Evolutionary conservation across 2,888 invertebrate genomes (phyloP).

Genomic region (Eulithis prunata): DNA sequence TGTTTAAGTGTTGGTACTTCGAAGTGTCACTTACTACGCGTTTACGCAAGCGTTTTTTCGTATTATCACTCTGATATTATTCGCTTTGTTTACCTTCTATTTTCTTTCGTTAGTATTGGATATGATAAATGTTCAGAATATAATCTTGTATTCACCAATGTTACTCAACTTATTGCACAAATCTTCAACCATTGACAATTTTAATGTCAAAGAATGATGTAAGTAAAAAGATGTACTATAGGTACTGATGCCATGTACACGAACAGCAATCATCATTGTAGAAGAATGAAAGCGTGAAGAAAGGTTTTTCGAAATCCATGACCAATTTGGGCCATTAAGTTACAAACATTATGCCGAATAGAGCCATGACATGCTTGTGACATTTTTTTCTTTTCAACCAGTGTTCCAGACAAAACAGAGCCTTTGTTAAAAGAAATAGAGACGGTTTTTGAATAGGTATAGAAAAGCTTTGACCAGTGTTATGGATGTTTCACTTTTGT

Average conservation of each 20-base stretch:
- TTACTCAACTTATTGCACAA: no score
- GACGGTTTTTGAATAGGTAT: conserved; percentile 23
- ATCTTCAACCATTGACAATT: no score
- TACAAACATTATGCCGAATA: conserved; percentile 11
- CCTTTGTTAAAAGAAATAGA: conserved; percentile 1
- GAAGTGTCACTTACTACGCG: no score
- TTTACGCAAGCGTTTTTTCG: no score
- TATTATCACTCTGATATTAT: no score
- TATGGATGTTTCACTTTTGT: conserved; percentile 23
- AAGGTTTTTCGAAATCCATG: conserved; percentile 1
- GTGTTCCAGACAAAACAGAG: background rate
- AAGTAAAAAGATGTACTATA: no score
- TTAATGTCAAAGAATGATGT: no score
- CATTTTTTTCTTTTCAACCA: conserved; percentile 11
- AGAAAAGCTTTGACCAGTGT: conserved; percentile 37
- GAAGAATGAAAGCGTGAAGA: background rate
- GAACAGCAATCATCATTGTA: background rate
- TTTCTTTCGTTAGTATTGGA: background rate
- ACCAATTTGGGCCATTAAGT: conserved; percentile 8
- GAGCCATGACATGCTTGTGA: conserved; percentile 12
- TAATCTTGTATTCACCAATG: no score
- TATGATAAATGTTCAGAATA: no score
- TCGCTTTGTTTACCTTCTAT: background rate
- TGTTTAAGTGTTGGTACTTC: no score
- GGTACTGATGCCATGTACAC: no score